Conservation (phyloP, 2,797 vertebrate genomes). For the Strix occidentalis region DNA sequence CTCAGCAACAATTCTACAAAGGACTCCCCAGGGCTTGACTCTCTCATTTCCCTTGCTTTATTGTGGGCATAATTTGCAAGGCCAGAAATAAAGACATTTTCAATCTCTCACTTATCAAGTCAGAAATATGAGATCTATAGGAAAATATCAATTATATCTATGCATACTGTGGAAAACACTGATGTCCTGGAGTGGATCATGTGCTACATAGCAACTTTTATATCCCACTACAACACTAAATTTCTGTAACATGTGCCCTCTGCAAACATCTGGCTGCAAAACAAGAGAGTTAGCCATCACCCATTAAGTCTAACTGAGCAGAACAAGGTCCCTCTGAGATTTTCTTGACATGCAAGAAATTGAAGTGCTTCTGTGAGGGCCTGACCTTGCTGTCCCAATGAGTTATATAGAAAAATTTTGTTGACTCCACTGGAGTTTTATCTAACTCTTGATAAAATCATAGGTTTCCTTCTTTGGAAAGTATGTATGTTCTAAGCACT, state of each 20-base stretch:
- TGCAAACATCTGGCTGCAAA: background rate
- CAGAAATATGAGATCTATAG: background rate
- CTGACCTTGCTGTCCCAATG: background rate
- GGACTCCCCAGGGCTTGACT: background rate
- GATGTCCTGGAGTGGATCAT: background rate
- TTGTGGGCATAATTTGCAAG: background rate
- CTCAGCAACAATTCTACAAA: background rate
- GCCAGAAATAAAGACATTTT: background rate
- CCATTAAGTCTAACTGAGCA: background rate
- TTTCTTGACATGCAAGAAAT: background rate
- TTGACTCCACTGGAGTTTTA: background rate
- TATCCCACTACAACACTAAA: background rate
- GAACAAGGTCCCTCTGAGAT: background rate
- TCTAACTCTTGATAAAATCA: background rate
- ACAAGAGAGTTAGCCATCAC: background rate
- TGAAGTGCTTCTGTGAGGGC: background rate
- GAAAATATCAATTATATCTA: background rate
- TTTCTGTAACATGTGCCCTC: background rate
- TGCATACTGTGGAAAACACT: background rate
- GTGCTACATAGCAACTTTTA: background rate
- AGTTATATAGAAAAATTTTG: background rate
- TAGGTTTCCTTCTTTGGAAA: background rate
- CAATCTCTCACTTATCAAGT: fast-evolving
- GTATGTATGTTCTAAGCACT: background rate
- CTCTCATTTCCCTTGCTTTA: background rate